Evolutionary conservation across 2,888 invertebrate genomes (phyloP), one percentile per base, ranked within the genome.

Genomic region (Galerucella calmariensis): DNA sequence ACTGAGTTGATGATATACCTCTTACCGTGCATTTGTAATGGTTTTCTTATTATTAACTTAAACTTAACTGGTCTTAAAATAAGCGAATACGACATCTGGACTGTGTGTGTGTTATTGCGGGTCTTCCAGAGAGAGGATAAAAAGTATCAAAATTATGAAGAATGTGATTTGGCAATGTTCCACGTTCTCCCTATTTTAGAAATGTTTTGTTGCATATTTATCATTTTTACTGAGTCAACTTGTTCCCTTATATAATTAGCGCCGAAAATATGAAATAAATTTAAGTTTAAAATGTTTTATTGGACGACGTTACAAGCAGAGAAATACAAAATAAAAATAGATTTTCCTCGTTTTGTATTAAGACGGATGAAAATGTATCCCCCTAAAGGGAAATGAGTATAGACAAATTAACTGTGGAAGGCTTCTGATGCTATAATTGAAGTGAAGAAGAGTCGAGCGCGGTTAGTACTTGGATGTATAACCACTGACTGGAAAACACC

Each of bases 61-160:
- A 62, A 62, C 27, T 59, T 14, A 62, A 62, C 62, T 12, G 41
- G 44, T 65, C 63, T 20, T 65, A 65, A 65, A 65, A 65, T 65
- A 44, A 65, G 63, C 63, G n/a, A 20, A 48, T 65, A 41, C 46
- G 46, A 9, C 46, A 65, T 65, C 44, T 65, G 46, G 41, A 65
- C 41, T 12, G 63, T 46, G 41, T 44, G 63, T 44, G n/a, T 14
- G 10, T 44, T 14, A 46, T 65, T 65, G 63, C 44, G 4, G 9
- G n/a, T n/a, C 16, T 41, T 41, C 14, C 10, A 14, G 16, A 53
- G 63, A 35, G 44, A 27, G 63, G 14, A 27, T 14, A 44, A 63
- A 44, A 44, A 44, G 44, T 44, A 5, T n/a, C 61, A 27, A 14
- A 14, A 61, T 61, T 63, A 41, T 44, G 63, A 63, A 63, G 63